These are phyloP conservation scores for Mormyrops boulengeri DNA, from an alignment of 2,797 vertebrate genomes.

Conservation along the genomic window DNA sequence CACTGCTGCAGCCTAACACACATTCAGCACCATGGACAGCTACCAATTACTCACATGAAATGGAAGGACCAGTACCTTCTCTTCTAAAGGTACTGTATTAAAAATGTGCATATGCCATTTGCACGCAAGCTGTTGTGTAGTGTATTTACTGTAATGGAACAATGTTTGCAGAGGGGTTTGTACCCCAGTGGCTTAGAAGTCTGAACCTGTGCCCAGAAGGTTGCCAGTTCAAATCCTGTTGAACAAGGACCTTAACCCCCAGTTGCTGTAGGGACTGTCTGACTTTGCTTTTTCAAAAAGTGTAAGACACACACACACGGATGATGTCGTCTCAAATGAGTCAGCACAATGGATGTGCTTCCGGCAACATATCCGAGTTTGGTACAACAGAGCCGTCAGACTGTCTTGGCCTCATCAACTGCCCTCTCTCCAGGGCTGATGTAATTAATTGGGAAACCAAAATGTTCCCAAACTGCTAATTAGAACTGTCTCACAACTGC, in stretches of 20 bases:
- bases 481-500: not conserved
- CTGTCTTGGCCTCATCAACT: not conserved
- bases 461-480: not conserved
- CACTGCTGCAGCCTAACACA: not conserved
- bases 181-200: not conserved
- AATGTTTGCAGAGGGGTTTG: not conserved
- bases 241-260: not conserved
- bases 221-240: not conserved
- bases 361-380: not conserved
- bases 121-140: not conserved
- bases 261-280: not conserved
- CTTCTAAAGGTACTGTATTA: not conserved
- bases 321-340: not conserved
- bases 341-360: not conserved
- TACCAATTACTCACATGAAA: not conserved
- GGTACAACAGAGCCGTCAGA: not conserved
- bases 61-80: not conserved
- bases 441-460: not conserved
- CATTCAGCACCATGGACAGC: constrained; percentile 4
- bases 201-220: not conserved
- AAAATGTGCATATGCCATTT: not conserved
- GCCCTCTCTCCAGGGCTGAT: not conserved
- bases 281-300: not conserved
- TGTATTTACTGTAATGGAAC: not conserved
- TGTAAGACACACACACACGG: not conserved